Percentiles rank a stretch among this genome's conserved stretches.
Evolutionary conservation across 37 sponge, comb jelly and placozoan species (phyloP).

Genomic region (Tethya wilhelma): DNA sequence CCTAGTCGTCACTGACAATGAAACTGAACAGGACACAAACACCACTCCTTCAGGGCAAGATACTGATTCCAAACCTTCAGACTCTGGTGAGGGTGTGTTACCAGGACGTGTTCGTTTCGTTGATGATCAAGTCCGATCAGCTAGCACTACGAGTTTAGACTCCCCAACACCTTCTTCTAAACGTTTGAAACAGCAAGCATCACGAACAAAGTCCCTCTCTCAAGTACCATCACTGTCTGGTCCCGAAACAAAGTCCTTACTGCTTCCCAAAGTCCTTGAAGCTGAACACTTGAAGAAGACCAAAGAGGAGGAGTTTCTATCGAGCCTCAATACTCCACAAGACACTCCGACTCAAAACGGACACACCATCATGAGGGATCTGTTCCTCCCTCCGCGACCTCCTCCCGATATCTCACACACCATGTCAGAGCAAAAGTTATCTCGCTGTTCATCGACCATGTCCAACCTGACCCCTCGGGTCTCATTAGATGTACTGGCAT

Average conservation of each 20-base stretch:
- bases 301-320: not conserved
- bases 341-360: conserved; percentile 23
- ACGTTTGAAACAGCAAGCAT: not conserved
- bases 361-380: conserved; percentile 26
- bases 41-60: too few species aligned
- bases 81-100: not conserved
- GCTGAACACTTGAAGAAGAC: not conserved
- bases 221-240: not conserved
- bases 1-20: not conserved
- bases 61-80: not conserved
- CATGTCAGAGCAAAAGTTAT: not conserved
- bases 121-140: not conserved
- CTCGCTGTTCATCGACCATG: not conserved
- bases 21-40: too few species aligned
- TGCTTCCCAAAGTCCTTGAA: not conserved
- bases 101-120: not conserved
- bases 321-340: not conserved
- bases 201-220: not conserved
- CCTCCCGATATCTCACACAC: conserved; percentile 9
- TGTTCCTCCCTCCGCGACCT: conserved; percentile 61
- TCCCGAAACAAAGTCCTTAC: not conserved
- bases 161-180: not conserved
- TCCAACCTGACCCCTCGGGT: not conserved
- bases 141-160: not conserved
- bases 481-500: not conserved